Conservation (phyloP, 2,797 vertebrate species). For the Alauda arvensis region DNA sequence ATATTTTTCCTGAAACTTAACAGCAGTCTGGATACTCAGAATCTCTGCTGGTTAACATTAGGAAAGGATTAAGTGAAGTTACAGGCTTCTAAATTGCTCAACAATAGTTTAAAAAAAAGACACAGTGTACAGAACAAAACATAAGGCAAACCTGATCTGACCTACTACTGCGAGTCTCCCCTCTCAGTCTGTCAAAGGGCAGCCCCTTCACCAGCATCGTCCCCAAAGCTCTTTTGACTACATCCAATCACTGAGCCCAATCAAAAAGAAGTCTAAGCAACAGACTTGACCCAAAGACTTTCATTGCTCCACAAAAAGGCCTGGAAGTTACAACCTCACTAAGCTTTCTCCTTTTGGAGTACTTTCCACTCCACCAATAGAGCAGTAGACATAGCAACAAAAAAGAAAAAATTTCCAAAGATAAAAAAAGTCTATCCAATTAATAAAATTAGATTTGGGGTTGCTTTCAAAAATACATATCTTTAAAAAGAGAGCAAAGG, state of each 20-base stretch:
- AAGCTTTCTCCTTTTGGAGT: neutral
- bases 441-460: neutral
- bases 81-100: neutral
- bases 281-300: neutral
- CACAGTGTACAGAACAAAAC: neutral
- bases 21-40: neutral
- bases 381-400: neutral
- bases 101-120: neutral
- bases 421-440: neutral
- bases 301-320: neutral
- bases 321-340: neutral
- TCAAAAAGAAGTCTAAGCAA: neutral
- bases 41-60: neutral
- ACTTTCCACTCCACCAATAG: neutral
- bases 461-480: neutral
- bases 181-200: neutral
- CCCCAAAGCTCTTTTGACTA: neutral
- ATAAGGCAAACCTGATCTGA: neutral
- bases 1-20: neutral
- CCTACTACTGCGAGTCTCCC: neutral
- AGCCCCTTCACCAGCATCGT: neutral
- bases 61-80: neutral
- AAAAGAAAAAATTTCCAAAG: neutral
- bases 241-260: neutral
- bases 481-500: neutral